Conservation (phyloP, 2,113 vertebrate genomes). For the Cyrtonyx montezumae region DNA sequence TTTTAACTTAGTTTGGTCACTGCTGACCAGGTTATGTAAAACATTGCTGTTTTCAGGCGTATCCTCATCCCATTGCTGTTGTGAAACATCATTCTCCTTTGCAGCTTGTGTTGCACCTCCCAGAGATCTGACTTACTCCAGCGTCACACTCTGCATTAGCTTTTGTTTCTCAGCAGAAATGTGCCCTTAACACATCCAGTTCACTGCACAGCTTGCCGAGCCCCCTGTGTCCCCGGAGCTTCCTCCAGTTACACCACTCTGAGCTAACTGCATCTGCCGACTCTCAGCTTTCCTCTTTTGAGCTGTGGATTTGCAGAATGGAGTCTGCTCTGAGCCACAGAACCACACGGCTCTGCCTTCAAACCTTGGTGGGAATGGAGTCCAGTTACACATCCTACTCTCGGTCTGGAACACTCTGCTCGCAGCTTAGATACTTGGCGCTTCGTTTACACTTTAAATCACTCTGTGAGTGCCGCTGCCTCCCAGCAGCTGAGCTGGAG, state of each 20-base stretch:
- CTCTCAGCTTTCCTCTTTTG: neutral
- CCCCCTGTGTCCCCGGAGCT: neutral
- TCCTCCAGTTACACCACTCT: neutral
- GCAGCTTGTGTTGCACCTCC: neutral
- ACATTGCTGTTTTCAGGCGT: neutral
- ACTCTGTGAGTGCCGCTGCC: neutral
- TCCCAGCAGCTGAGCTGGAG: neutral
- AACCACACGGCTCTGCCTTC: neutral
- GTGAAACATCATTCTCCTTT: neutral
- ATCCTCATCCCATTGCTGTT: neutral
- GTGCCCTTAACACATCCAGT: neutral
- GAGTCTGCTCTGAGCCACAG: neutral
- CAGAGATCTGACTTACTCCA: neutral
- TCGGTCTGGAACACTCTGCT: neutral
- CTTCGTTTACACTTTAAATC: neutral
- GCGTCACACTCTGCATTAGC: neutral
- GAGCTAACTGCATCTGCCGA: neutral
- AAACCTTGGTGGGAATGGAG: neutral
- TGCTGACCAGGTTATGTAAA: neutral
- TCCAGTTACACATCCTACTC: neutral
- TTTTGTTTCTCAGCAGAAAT: neutral
- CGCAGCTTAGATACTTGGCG: neutral
- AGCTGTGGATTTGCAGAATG: neutral
- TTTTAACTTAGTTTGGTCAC: neutral
- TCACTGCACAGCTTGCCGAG: neutral